Conservation (phyloP, 2,888 invertebrate genomes). For the Sialis fuliginosa region DNA sequence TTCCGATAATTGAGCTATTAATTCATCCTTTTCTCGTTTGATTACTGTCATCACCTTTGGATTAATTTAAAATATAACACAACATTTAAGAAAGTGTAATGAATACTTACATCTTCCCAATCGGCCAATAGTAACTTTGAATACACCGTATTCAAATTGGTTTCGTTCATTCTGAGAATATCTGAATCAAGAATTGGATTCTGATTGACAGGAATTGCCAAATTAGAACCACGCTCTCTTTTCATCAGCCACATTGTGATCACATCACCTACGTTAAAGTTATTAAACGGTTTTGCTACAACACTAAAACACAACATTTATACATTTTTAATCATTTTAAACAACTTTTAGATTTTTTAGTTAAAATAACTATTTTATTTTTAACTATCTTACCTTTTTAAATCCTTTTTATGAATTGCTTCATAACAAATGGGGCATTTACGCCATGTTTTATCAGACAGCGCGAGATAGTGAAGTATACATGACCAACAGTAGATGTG, state of each 20-base stretch:
- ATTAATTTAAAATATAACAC: too few relatives aligned
- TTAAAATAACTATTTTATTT: too few relatives aligned
- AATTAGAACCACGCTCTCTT: conserved; percentile 33
- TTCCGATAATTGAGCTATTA: conserved; percentile 39
- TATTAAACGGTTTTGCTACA: conserved; percentile 31
- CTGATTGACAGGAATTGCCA: conserved; percentile 32
- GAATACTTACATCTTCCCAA: conserved; percentile 35
- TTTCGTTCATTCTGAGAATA: conserved; percentile 29
- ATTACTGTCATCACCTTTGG: conserved; percentile 48
- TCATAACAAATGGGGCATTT: conserved; percentile 91
- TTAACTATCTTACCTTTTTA: conserved; percentile 62
- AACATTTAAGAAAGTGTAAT: too few relatives aligned
- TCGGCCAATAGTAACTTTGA: conserved; percentile 64
- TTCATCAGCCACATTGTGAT: conserved; percentile 70
- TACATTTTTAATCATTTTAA: too few relatives aligned
- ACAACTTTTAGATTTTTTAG: too few relatives aligned
- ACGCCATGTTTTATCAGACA: conserved; percentile 65
- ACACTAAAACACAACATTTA: conserved; percentile 34
- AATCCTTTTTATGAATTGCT: conserved; percentile 56
- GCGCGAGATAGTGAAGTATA: conserved; percentile 74
- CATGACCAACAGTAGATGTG: conserved; percentile 96
- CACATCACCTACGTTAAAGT: conserved; percentile 40
- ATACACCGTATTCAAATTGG: conserved; percentile 36
- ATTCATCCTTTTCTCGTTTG: conserved; percentile 50
- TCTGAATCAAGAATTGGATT: conserved; percentile 14